Conservation (phyloP, 2,888 invertebrate genomes). For the Bombylius major region DNA sequence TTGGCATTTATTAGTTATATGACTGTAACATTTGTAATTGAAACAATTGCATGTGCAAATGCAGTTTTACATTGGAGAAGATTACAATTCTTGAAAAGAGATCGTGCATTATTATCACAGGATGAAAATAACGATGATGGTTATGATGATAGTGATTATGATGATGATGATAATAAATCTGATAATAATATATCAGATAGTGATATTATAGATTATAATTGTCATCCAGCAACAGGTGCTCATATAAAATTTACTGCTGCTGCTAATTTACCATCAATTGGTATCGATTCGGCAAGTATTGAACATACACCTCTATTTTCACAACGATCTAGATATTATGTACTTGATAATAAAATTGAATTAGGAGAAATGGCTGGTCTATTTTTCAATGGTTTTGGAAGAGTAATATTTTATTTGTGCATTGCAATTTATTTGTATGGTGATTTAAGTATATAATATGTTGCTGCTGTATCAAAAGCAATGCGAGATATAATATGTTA, state of each 20-base stretch:
- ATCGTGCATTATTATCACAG: constrained; percentile 24
- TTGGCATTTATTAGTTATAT: constrained; percentile 85
- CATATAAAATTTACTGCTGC: background rate
- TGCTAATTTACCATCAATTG: background rate
- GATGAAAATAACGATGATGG: background rate
- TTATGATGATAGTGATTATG: constrained; percentile 3
- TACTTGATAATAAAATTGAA: constrained; percentile 58
- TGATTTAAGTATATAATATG: constrained; percentile 91
- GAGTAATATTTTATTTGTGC: constrained; percentile 70
- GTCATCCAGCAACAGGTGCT: constrained; percentile 1
- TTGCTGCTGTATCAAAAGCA: constrained; percentile 87
- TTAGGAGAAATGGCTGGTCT: constrained; percentile 85
- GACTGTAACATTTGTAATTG: constrained; percentile 92
- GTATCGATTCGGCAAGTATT: constrained; percentile 16
- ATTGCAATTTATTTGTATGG: constrained; percentile 88
- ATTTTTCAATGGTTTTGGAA: constrained; percentile 70
- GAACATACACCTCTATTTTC: constrained; percentile 37
- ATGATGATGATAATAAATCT: constrained; percentile 7
- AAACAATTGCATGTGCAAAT: constrained; percentile 90
- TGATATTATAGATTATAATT: constrained; percentile 6
- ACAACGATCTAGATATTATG: constrained; percentile 44
- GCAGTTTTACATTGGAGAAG: constrained; percentile 67
- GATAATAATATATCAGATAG: background rate
- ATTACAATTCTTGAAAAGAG: constrained; percentile 54
- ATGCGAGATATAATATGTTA: constrained; percentile 82